Conservation (phyloP, 2,113 vertebrate species). For the Amblyopsis rosae region DNA sequence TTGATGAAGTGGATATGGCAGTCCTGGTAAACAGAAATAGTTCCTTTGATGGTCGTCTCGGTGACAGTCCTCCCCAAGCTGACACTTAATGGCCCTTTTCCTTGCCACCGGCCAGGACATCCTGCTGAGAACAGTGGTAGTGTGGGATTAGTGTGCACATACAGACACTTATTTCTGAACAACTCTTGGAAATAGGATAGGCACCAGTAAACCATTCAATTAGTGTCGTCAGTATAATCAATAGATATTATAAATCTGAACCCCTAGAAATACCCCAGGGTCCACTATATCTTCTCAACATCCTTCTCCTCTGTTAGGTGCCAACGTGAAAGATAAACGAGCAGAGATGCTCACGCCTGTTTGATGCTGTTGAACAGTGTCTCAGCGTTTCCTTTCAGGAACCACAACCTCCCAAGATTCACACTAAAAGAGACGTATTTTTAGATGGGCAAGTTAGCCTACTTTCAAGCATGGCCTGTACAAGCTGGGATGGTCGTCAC, state of each 20-base stretch:
- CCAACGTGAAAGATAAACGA: conserved; percentile 11
- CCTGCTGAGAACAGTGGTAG: conserved; percentile 32
- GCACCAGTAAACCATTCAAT: too few relatives aligned
- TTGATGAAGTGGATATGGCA: conserved; percentile 46
- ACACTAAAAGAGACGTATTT: conserved; percentile 48
- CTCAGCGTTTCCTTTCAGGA: conserved; percentile 39
- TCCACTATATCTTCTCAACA: too few relatives aligned
- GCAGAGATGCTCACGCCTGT: conserved; percentile 19
- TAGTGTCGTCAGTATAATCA: too few relatives aligned
- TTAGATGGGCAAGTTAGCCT: conserved; percentile 46
- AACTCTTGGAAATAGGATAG: too few relatives aligned
- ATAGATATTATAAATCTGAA: too few relatives aligned
- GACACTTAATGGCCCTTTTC: conserved; percentile 38
- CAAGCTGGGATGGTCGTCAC: not conserved
- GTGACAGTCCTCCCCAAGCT: conserved; percentile 19
- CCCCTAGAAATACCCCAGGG: too few relatives aligned
- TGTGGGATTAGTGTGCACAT: conserved; percentile 21
- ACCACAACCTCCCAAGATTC: conserved; percentile 45
- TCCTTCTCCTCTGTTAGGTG: conserved; percentile 3
- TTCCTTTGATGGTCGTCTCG: conserved; percentile 29
- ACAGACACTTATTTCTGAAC: conserved; percentile 4
- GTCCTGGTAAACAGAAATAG: conserved; percentile 67
- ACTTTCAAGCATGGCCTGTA: conserved; percentile 32
- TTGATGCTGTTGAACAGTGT: conserved; percentile 44
- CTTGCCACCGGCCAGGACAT: conserved; percentile 59